Evolutionary conservation across 2,888 invertebrate genomes (phyloP).

Genomic region (Monoplex corrugatus): DNA sequence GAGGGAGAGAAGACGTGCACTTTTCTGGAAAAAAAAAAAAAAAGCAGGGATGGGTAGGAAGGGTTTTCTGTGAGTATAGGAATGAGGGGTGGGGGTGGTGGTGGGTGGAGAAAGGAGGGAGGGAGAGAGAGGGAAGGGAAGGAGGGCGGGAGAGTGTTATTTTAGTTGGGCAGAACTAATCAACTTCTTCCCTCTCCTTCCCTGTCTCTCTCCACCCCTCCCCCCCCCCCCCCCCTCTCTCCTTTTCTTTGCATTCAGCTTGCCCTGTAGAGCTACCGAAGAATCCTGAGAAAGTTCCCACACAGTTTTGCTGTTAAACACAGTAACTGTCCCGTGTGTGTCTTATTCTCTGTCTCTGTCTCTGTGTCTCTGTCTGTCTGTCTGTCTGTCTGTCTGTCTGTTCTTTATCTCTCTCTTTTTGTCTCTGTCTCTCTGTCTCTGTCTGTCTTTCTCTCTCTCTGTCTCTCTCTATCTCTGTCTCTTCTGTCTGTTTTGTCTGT

Average conservation of each 20-base stretch:
- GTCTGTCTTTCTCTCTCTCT: conserved; percentile 14
- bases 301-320: background rate
- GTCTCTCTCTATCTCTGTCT: conserved; percentile 5
- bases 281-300: no score
- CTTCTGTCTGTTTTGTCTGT: background rate
- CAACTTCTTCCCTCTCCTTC: background rate
- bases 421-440: conserved; percentile 16
- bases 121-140: background rate
- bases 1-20: background rate
- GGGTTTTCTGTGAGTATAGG: no score
- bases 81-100: background rate
- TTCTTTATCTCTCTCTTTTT: background rate
- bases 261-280: background rate
- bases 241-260: background rate
- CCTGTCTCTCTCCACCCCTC: background rate
- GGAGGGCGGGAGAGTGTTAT: background rate
- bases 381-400: background rate
- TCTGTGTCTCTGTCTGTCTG: background rate
- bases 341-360: background rate
- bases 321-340: background rate
- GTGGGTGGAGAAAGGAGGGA: background rate
- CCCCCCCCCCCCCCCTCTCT: background rate
- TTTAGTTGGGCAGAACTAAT: background rate
- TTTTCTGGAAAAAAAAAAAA: background rate
- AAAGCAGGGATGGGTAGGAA: no score